These are phyloP conservation scores for Erpetoichthys calabaricus DNA, from an alignment of 2,797 vertebrate genomes.

Conservation along the genomic window DNA sequence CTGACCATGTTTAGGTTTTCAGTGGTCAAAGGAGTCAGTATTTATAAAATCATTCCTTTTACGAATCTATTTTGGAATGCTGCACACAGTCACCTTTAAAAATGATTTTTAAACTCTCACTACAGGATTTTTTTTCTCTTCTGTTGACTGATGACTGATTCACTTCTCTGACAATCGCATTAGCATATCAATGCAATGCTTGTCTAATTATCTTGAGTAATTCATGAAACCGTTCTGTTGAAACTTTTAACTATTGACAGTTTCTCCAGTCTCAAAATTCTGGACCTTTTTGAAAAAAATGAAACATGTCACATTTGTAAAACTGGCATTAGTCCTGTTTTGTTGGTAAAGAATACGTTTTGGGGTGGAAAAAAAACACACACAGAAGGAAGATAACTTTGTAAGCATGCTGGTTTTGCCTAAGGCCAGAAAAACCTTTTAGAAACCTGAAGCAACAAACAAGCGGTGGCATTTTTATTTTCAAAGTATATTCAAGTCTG, in stretches of 20 bases:
- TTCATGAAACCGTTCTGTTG: neutral
- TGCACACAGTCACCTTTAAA: slow-evolving; percentile 3
- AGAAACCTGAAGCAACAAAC: too few relatives aligned
- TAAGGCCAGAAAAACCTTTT: too few relatives aligned
- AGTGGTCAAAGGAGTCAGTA: neutral
- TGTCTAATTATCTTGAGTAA: slow-evolving; percentile 1
- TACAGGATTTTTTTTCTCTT: neutral
- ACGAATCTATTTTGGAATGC: slow-evolving; percentile 1
- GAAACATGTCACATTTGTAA: slow-evolving; percentile 5
- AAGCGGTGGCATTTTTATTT: too few relatives aligned
- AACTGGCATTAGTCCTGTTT: neutral
- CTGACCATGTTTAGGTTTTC: neutral
- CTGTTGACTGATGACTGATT: slow-evolving; percentile 7
- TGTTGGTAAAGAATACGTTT: too few relatives aligned
- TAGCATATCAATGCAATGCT: slow-evolving; percentile 12
- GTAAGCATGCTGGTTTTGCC: too few relatives aligned
- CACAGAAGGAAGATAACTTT: too few relatives aligned
- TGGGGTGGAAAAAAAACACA: too few relatives aligned
- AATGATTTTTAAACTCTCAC: neutral
- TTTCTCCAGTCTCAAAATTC: neutral
- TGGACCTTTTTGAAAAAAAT: slow-evolving; percentile 7
- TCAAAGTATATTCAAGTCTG: too few relatives aligned
- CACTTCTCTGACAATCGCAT: slow-evolving; percentile 7
- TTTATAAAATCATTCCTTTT: too few relatives aligned
- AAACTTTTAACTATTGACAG: slow-evolving; percentile 1